Evolutionary conservation across 1,140 invertebrate genomes (phyloP).

Genomic region (Ganaspis sp.): DNA sequence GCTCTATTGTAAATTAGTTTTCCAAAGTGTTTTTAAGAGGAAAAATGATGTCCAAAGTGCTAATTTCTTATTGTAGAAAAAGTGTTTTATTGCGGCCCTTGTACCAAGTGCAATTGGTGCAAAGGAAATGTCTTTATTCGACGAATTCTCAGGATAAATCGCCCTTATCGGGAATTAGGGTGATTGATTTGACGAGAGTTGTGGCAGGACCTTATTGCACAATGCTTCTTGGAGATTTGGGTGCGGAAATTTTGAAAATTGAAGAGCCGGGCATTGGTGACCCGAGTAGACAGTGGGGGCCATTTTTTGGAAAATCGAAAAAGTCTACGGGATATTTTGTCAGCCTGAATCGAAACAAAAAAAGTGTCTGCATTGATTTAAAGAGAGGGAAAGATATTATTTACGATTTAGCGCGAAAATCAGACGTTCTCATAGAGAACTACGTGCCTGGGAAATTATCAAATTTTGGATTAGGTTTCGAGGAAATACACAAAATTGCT

Average conservation of each 20-base stretch:
- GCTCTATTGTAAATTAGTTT: too few relatives aligned
- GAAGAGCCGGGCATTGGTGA: slow-evolving; percentile 89
- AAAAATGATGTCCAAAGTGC: not conserved
- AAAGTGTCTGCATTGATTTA: slow-evolving; percentile 93
- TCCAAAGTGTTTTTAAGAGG: too few relatives aligned
- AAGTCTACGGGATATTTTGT: slow-evolving; percentile 90
- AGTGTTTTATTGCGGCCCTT: not conserved
- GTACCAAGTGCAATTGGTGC: not conserved
- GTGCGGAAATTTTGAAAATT: slow-evolving; percentile 96
- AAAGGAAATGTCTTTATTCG: slow-evolving; percentile 17
- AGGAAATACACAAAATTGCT: slow-evolving; percentile 82
- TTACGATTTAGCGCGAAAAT: slow-evolving; percentile 83
- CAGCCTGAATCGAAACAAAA: slow-evolving; percentile 95
- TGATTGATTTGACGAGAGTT: slow-evolving; percentile 91
- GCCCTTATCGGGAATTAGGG: slow-evolving; percentile 81
- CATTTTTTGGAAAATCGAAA: slow-evolving; percentile 83
- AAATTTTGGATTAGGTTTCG: slow-evolving; percentile 87
- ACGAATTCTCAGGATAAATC: slow-evolving; percentile 47
- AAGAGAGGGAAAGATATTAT: slow-evolving; percentile 87
- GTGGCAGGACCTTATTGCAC: slow-evolving; percentile 87
- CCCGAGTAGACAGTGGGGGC: slow-evolving; percentile 94
- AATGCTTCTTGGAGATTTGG: slow-evolving; percentile 95
- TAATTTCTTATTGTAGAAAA: not conserved
- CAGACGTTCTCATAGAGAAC: slow-evolving; percentile 96
- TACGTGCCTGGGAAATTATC: slow-evolving; percentile 94